phyloP scores from a whole-genome alignment of 2,113 vertebrate species.

The Pachypanchax playfairii region DNA sequence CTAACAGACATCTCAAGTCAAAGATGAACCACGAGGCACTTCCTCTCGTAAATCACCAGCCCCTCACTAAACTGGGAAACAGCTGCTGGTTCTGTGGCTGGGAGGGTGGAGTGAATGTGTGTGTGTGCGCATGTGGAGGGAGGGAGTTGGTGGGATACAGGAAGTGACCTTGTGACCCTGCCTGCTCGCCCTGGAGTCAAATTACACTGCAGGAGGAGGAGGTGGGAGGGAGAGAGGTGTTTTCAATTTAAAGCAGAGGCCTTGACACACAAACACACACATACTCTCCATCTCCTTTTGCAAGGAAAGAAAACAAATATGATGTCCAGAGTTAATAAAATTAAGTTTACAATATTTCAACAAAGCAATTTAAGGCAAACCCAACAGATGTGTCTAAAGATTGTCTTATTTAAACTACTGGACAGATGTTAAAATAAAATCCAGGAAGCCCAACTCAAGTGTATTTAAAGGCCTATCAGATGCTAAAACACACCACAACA shows the following conservation, averaged over 20 bases:
- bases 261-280: conserved; percentile 33
- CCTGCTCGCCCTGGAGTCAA: conserved; percentile 86
- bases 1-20: conserved; percentile 76
- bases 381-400: not conserved
- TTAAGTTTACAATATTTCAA: not conserved
- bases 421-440: conserved; percentile 25
- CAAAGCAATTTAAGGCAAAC: not conserved
- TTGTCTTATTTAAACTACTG: conserved; percentile 7
- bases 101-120: conserved; percentile 21
- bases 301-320: conserved; percentile 13
- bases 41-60: conserved; percentile 89
- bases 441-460: conserved; percentile 7
- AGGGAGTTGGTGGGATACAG: conserved; percentile 79
- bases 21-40: conserved; percentile 80
- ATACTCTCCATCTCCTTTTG: conserved; percentile 13
- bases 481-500: conserved; percentile 1
- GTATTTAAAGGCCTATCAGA: conserved; percentile 22
- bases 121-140: conserved; percentile 14
- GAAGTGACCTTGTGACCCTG: conserved; percentile 95
- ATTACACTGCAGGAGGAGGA: conserved; percentile 50
- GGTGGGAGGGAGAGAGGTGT: conserved; percentile 4
- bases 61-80: conserved; percentile 93
- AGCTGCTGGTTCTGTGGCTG: conserved; percentile 87
- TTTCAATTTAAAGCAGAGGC: conserved; percentile 48
- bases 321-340: conserved; percentile 13